Evolutionary conservation across 2,797 vertebrate genomes (phyloP).

Genomic region (Chelon auratus): DNA sequence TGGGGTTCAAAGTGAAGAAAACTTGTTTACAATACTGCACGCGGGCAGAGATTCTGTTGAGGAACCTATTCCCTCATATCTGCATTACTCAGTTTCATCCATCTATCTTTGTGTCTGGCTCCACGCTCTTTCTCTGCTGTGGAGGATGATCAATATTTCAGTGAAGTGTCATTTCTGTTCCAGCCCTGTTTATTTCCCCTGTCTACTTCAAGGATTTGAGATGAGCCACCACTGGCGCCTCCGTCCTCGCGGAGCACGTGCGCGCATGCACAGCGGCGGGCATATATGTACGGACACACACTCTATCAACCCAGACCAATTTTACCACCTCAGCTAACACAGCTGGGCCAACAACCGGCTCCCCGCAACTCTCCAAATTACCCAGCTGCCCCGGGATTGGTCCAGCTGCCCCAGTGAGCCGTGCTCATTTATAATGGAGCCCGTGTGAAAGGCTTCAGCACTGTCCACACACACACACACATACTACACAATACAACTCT

Average conservation of each 20-base stretch:
- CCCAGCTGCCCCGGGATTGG: constrained; percentile 72
- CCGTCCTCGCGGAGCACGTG: constrained; percentile 16
- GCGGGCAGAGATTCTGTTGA: constrained; percentile 43
- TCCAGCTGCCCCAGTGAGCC: constrained; percentile 70
- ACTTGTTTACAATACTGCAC: constrained; percentile 33
- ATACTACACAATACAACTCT: constrained; percentile 17
- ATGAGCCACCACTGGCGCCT: constrained; percentile 40
- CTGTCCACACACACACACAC: constrained; percentile 21
- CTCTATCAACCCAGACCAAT: constrained; percentile 46
- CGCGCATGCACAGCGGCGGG: constrained; percentile 30
- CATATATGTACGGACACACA: constrained; percentile 35
- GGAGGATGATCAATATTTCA: constrained; percentile 82
- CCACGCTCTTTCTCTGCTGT: constrained; percentile 52
- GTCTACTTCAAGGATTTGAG: constrained; percentile 56
- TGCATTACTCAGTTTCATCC: constrained; percentile 48
- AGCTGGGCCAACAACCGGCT: constrained; percentile 69
- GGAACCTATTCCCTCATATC: constrained; percentile 55
- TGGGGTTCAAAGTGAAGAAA: constrained; percentile 29
- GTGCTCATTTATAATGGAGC: constrained; percentile 75
- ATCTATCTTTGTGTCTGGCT: constrained; percentile 52
- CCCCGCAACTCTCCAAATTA: constrained; percentile 68
- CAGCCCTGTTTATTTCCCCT: constrained; percentile 71
- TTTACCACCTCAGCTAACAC: constrained; percentile 71
- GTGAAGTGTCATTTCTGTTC: constrained; percentile 77
- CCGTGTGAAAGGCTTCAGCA: constrained; percentile 57